These are phyloP conservation scores for Polymixis lichenea DNA, from an alignment of 2,888 invertebrate species.

Conservation along the genomic window DNA sequence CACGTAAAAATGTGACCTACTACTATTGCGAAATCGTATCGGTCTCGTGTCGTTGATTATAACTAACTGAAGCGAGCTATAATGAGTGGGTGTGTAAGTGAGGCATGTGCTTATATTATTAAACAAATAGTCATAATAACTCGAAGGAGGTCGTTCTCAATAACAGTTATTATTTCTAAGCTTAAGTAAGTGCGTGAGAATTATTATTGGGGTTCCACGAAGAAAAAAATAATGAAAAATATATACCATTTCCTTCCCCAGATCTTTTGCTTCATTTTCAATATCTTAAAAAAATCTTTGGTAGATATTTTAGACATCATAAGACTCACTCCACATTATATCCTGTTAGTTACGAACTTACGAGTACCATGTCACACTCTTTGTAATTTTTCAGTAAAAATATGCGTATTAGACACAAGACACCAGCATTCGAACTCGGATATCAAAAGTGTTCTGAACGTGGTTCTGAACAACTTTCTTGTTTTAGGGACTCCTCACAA, in stretches of 20 bases:
- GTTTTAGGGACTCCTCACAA: not conserved
- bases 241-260: not conserved
- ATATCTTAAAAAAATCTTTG: not conserved
- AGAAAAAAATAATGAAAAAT: not conserved
- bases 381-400: not conserved
- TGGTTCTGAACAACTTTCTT: too few relatives aligned
- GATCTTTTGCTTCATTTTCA: not conserved
- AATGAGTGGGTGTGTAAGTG: conserved; percentile 19
- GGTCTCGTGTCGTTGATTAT: conserved; percentile 9
- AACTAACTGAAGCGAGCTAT: not conserved
- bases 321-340: not conserved
- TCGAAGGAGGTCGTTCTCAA: conserved; percentile 23
- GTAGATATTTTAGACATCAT: not conserved
- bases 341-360: not conserved
- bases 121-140: conserved; percentile 32
- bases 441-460: not conserved
- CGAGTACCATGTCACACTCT: not conserved
- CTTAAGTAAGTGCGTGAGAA: conserved; percentile 33
- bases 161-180: conserved; percentile 32
- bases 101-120: conserved; percentile 26
- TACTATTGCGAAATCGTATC: conserved; percentile 19
- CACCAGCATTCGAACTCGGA: not conserved
- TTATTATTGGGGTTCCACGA: conserved; percentile 21
- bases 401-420: not conserved
- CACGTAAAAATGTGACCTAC: not conserved